Evolutionary conservation across 1,140 invertebrate species (phyloP).

Genomic region (Globodera rostochiensis): DNA sequence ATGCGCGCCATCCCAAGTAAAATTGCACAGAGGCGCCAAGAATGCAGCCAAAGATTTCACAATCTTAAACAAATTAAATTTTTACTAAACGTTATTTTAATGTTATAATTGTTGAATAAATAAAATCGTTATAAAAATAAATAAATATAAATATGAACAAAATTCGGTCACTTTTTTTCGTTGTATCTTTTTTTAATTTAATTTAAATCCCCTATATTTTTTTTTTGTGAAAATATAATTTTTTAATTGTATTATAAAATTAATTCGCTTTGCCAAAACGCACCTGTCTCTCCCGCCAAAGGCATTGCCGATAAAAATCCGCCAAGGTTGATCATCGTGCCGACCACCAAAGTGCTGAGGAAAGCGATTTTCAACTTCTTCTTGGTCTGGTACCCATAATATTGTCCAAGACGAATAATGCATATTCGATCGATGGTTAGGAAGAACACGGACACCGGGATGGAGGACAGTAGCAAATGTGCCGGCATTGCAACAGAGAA

Average conservation of each 20-base stretch:
- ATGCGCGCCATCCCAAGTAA: slow-evolving; percentile 23
- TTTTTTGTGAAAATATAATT: too few species aligned
- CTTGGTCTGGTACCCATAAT: neutral
- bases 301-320: slow-evolving; percentile 13
- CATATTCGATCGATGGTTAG: slow-evolving; percentile 21
- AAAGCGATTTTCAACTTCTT: neutral
- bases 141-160: too few species aligned
- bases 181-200: too few species aligned
- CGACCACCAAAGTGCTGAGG: neutral
- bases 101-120: too few species aligned
- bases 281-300: slow-evolving; percentile 1
- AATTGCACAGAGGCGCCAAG: slow-evolving; percentile 15
- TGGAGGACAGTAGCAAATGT: slow-evolving; percentile 13
- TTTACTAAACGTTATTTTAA: too few species aligned
- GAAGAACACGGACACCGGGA: slow-evolving; percentile 25
- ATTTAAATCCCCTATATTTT: too few species aligned
- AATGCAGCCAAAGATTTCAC: slow-evolving; percentile 33
- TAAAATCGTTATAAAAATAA: too few species aligned
- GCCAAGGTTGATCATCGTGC: neutral
- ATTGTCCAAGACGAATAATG: slow-evolving; percentile 16
- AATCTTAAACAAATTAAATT: neutral
- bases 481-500: slow-evolving; percentile 10
- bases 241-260: too few species aligned
- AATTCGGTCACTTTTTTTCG: too few species aligned
- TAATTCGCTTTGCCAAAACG: neutral